phyloP scores from a whole-genome alignment of 1,140 invertebrate genomes.

The Ostrea edulis region DNA sequence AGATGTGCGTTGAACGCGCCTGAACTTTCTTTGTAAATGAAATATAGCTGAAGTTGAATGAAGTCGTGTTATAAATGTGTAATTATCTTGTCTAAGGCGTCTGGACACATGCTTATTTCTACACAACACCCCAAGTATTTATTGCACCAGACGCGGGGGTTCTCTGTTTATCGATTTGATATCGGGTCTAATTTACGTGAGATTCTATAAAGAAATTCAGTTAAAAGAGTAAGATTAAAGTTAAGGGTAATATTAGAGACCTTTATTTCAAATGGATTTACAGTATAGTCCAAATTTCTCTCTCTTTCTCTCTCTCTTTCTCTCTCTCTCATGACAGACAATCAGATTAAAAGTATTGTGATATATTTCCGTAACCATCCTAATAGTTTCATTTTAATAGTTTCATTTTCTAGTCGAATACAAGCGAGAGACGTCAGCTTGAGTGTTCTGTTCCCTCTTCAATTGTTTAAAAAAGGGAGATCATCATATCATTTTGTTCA shows the following conservation, averaged over 20 bases:
- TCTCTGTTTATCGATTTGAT: constrained; percentile 30
- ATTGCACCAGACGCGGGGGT: neutral
- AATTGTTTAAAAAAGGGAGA: too few species aligned
- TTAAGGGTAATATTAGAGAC: neutral
- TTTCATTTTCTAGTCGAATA: too few species aligned
- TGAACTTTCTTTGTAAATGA: neutral
- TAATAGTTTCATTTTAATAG: too few species aligned
- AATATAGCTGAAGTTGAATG: constrained; percentile 26
- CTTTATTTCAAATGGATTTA: neutral
- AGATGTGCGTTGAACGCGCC: neutral
- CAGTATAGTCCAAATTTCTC: neutral
- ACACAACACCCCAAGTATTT: neutral
- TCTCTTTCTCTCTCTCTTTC: too few species aligned
- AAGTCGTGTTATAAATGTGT: neutral
- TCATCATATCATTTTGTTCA: too few species aligned
- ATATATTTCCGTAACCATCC: too few species aligned
- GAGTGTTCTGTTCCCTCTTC: too few species aligned
- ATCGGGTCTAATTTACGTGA: constrained; percentile 12
- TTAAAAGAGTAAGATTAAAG: neutral
- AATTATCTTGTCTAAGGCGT: constrained; percentile 23
- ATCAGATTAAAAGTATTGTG: too few species aligned
- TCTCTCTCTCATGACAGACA: too few species aligned
- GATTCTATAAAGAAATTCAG: neutral
- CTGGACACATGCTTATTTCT: constrained; percentile 24
- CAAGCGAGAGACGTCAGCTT: too few species aligned